Evolutionary conservation across 2,113 vertebrate genomes (phyloP).

Genomic region (Sorex fumeus): DNA sequence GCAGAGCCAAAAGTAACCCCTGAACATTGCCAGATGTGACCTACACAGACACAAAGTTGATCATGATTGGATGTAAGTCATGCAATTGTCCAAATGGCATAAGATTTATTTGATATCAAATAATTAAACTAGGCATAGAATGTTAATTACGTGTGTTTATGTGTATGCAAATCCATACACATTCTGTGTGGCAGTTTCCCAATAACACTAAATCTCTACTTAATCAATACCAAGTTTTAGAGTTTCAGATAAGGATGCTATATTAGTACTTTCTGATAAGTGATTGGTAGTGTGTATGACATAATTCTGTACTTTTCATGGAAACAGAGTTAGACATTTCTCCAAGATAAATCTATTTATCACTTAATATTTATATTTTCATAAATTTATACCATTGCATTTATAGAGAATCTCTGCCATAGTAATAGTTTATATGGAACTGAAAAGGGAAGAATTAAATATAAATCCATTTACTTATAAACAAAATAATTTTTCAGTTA

Average conservation of each 20-base stretch:
- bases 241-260: neutral
- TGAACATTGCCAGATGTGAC: too few species aligned
- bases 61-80: too few species aligned
- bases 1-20: too few species aligned
- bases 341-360: neutral
- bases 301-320: too few species aligned
- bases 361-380: neutral
- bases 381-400: neutral
- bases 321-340: neutral
- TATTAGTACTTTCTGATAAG: neutral
- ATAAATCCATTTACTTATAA: slow-evolving; percentile 28
- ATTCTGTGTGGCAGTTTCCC: neutral
- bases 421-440: neutral
- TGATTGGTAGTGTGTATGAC: too few species aligned
- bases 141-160: neutral
- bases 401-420: neutral
- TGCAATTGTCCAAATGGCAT: too few species aligned
- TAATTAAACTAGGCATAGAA: neutral
- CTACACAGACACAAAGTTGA: too few species aligned
- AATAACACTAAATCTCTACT: neutral
- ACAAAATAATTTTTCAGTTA: neutral
- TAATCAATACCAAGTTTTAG: neutral
- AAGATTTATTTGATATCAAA: slow-evolving; percentile 11
- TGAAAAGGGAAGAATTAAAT: slow-evolving; percentile 9
- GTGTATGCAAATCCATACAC: neutral